Evolutionary conservation across 2,113 vertebrate genomes (phyloP), one percentile per base, ranked within the genome.

Genomic region (Melanerpes formicivorus): DNA sequence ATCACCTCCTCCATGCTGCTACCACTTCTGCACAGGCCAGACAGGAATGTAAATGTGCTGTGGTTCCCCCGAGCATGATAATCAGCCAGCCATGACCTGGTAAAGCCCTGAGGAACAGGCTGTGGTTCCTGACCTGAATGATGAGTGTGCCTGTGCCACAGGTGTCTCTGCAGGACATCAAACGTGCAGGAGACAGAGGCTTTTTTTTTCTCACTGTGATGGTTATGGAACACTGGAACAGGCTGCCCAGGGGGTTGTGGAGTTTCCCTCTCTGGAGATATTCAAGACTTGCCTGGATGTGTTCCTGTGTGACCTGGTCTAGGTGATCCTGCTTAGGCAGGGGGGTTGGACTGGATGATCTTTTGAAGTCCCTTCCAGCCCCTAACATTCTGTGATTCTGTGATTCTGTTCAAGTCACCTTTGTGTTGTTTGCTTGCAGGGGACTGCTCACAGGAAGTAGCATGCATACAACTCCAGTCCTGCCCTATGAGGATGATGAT

Each of bases 401-500:
- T 44, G 42, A 44, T 44, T 44, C 42, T 44, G 14, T 30, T 23
- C 40, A 10, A 0, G 0, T 42, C 50, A 56, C 52, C 27, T 73
- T 56, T 55, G 18, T 14, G 34, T 3, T 54, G 27, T 9, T 48
- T 58, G 58, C 18, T 60, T 56, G 40, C 2, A 9, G 16, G 52
- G 23, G 16, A 56, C 3, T 18, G 48, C 32, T 89, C 50, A 48
- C 26, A 82, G 55, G 40, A 70, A 32, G 80, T 15, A 21, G 12
- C 16, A 50, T 0, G 9, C 63, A 72, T 17, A n/a, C 50, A 71
- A 4, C 30, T 63, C 30, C 52, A 74, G 3, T 21, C 17, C 22
- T 11, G 9, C 4, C 11, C 44, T 2, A 3, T 7, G 16, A 69
- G 17, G 23, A 29, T 23, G 52, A n/a, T 2, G 10, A 30, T 0